Evolutionary conservation across 1,140 invertebrate species (phyloP).

Genomic region (Calephelis nemesis): DNA sequence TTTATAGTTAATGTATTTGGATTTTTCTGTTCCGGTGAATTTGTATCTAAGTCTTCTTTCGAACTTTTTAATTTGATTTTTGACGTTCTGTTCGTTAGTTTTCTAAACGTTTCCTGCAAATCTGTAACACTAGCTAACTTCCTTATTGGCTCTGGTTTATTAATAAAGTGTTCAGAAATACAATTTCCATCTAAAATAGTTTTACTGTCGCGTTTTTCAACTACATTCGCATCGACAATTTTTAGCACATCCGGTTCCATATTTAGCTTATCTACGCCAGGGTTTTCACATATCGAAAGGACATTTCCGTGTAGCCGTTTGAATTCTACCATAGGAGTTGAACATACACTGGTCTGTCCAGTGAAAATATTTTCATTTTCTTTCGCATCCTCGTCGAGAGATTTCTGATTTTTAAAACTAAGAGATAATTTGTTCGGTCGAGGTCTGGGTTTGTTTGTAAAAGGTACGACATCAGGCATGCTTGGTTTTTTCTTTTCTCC

Average conservation of each 20-base stretch:
- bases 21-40: constrained; percentile 61
- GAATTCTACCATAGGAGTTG: constrained; percentile 86
- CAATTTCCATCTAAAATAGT: constrained; percentile 61
- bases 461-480: constrained; percentile 76
- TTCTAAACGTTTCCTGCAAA: constrained; percentile 78
- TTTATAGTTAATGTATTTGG: constrained; percentile 84
- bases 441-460: constrained; percentile 72
- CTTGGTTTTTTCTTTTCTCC: constrained; percentile 50
- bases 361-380: constrained; percentile 78
- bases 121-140: constrained; percentile 77
- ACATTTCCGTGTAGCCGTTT: constrained; percentile 85
- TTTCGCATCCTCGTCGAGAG: constrained; percentile 75
- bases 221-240: constrained; percentile 55
- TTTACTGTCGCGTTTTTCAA: constrained; percentile 66
- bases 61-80: constrained; percentile 70
- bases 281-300: constrained; percentile 84
- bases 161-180: constrained; percentile 71
- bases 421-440: constrained; percentile 80
- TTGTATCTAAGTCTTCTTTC: constrained; percentile 62
- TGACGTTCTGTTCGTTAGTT: constrained; percentile 74
- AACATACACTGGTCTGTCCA: constrained; percentile 85
- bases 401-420: constrained; percentile 80
- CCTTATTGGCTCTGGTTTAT: constrained; percentile 65
- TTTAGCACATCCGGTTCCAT: constrained; percentile 68
- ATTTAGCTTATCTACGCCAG: constrained; percentile 61